Conservation (phyloP, 2,888 invertebrate genomes). For the Melipona beecheii region DNA sequence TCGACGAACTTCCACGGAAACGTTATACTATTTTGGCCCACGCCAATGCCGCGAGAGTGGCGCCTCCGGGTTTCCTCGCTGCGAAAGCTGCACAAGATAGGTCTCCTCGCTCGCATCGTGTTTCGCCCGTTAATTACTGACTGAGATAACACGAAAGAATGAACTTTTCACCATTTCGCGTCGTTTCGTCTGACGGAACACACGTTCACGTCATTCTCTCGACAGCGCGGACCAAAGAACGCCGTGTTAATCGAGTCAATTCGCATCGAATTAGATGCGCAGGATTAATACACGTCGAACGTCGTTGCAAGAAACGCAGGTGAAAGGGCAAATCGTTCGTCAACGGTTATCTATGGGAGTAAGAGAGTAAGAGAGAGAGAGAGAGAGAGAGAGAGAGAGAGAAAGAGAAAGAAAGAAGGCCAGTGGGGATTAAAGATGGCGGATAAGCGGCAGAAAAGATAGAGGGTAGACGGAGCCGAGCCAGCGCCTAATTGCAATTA, state of each 20-base stretch:
- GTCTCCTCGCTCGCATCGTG: constrained; percentile 20
- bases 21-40: constrained; percentile 27
- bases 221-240: neutral
- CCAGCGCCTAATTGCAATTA: constrained; percentile 83
- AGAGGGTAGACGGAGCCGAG: constrained; percentile 63
- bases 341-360: constrained; percentile 48
- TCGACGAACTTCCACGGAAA: constrained; percentile 44
- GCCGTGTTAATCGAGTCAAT: constrained; percentile 53
- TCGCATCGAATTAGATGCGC: constrained; percentile 27
- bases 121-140: constrained; percentile 43
- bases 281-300: constrained; percentile 26
- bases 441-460: constrained; percentile 56
- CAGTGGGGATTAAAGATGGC: constrained; percentile 42
- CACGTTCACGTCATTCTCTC: neutral
- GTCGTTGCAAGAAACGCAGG: neutral
- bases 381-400: neutral
- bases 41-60: constrained; percentile 36
- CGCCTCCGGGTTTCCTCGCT: constrained; percentile 21
- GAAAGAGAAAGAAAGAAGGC: neutral
- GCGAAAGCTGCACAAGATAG: constrained; percentile 14
- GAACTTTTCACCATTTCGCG: constrained; percentile 16
- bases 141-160: constrained; percentile 30
- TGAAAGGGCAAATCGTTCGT: constrained; percentile 32
- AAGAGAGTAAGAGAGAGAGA: neutral
- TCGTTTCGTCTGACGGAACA: neutral